phyloP scores from a whole-genome alignment of 2,888 invertebrate genomes.

The Melanophora roralis region DNA sequence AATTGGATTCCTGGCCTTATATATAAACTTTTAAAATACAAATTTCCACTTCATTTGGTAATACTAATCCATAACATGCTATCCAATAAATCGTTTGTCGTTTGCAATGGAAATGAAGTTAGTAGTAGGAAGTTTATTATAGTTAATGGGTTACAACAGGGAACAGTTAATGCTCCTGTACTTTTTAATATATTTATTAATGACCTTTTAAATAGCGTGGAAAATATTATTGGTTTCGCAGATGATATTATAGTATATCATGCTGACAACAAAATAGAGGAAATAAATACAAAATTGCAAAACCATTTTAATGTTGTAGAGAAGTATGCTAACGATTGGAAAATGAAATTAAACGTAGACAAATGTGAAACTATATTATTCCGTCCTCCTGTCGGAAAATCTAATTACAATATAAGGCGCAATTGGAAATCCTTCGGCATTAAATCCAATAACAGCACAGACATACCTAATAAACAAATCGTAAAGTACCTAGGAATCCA shows the following conservation, averaged over 20 bases:
- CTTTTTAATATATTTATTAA: no score
- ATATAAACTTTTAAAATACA: no score
- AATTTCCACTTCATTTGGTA: no score
- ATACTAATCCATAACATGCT: no score
- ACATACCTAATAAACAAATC: neutral
- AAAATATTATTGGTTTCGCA: no score
- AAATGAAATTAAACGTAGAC: conserved; percentile 12
- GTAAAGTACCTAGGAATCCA: neutral
- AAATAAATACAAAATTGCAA: conserved; percentile 27
- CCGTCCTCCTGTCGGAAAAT: conserved; percentile 32
- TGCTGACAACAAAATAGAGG: neutral
- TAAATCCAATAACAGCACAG: neutral
- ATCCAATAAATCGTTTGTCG: no score
- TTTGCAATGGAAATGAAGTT: no score
- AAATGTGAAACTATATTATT: conserved; percentile 36
- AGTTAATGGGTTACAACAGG: no score
- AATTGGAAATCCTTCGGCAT: conserved; percentile 29
- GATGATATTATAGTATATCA: conserved; percentile 19
- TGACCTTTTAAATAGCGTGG: no score
- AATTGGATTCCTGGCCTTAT: no score
- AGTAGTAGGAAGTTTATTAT: no score
- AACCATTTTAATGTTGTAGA: neutral
- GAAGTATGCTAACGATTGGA: conserved; percentile 20
- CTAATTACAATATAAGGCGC: conserved; percentile 9
- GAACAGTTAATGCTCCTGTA: no score